Percentiles rank a stretch among this genome's conserved stretches.
These are phyloP conservation scores for Pocota personata DNA, from an alignment of 2,888 invertebrate genomes.

Conservation along the genomic window DNA sequence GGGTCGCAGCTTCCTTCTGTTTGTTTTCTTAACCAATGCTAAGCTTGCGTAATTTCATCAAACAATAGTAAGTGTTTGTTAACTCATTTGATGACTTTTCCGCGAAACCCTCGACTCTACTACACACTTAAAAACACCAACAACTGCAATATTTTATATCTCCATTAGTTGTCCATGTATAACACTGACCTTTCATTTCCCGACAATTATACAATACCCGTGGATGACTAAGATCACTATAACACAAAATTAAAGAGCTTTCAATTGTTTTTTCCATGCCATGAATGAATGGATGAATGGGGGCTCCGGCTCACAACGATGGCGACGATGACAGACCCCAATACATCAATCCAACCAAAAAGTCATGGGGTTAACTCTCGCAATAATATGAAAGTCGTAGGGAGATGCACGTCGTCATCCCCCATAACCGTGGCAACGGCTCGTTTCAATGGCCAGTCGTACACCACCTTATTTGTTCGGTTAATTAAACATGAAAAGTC, in stretches of 20 bases:
- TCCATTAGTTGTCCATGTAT: conserved; percentile 3
- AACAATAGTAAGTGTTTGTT: neutral
- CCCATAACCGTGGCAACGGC: neutral
- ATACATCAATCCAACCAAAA: conserved; percentile 54
- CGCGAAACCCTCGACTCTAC: neutral
- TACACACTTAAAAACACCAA: neutral
- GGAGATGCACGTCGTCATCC: neutral
- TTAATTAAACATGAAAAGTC: conserved; percentile 55
- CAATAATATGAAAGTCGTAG: neutral
- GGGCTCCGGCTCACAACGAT: too few relatives aligned
- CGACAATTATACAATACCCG: conserved; percentile 39
- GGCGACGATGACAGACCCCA: conserved; percentile 58
- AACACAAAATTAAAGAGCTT: conserved; percentile 50
- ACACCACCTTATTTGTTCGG: conserved; percentile 61
- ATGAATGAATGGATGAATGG: conserved; percentile 48
- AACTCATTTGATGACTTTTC: neutral
- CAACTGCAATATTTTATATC: conserved; percentile 3
- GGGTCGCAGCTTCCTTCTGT: neutral
- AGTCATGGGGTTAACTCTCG: conserved; percentile 59
- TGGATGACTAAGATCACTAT: conserved; percentile 40
- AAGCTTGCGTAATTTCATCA: neutral
- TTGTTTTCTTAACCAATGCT: too few relatives aligned
- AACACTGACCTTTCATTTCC: conserved; percentile 68
- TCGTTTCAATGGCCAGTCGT: conserved; percentile 8
- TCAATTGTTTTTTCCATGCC: conserved; percentile 43